Evolutionary conservation across 2,888 invertebrate genomes (phyloP), one percentile per base, ranked within the genome.

Genomic region (Dexiosoma caninum): DNA sequence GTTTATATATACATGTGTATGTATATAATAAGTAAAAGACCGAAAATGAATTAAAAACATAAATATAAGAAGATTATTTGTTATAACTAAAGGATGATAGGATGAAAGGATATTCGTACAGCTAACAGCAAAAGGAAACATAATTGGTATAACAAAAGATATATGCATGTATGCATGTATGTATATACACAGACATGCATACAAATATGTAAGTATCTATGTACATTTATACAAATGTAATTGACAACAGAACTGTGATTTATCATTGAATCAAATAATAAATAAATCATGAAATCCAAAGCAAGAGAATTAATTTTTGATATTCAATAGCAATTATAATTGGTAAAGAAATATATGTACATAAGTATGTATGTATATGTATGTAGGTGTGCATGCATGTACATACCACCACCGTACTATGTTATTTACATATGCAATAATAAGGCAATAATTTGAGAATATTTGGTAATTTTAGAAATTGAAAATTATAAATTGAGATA

Each of bases 1-100:
- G n/a, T n/a, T n/a, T n/a, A n/a, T n/a, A n/a, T n/a, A n/a, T n/a
- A n/a, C n/a, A n/a, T n/a, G n/a, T n/a, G n/a, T n/a, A n/a, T n/a
- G n/a, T n/a, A n/a, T n/a, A n/a, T n/a, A n/a, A n/a, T 2, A 21
- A 9, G 4, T 21, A 49, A 59, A 59, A 60, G 14, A 62, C 42
- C 32, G 44, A 64, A 62, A 64, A 62, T 64, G 44, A 64, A 60
- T 72, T 23, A 40, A 64, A 69, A 40, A 21, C 46, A 37, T 70
- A n/a, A n/a, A n/a, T n/a, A 55, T 49, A 70, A 77, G 55, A 55
- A 23, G 53, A 55, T 55, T 53, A 14, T 49, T 49, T 64, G 2
- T 46, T 44, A 46, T 30, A 70, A 62, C 69, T 46, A 37, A 70
- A 77, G 76, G 60, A 77, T 62, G 51, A 75, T 66, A 59, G 74